A percentile compares a stretch with the other conserved stretches of the same genome.
Conservation (phyloP, 2,797 vertebrate species). For the Poeciliopsis gracilis region DNA sequence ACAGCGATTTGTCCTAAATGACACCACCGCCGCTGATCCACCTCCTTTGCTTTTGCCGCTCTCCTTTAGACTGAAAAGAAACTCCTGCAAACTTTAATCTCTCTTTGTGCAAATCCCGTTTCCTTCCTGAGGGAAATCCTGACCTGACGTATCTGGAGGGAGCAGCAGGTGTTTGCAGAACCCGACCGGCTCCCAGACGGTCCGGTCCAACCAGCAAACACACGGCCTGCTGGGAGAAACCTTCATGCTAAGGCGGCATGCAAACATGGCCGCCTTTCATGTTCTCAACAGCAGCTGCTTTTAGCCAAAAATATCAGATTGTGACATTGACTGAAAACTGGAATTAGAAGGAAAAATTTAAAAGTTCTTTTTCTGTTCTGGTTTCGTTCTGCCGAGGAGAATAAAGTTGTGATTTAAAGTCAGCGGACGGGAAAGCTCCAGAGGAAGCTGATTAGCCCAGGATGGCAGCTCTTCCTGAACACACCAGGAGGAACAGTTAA, state of each 20-base stretch:
- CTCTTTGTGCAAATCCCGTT: not conserved
- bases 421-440: constrained; percentile 38
- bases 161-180: constrained; percentile 17
- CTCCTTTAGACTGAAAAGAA: not conserved
- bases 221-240: constrained; percentile 51
- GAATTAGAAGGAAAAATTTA: not conserved
- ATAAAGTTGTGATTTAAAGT: constrained; percentile 41
- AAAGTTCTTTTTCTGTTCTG: constrained; percentile 11
- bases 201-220: constrained; percentile 57
- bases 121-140: not conserved
- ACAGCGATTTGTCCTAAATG: not conserved
- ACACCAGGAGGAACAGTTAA: constrained; percentile 57
- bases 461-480: constrained; percentile 43
- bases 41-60: not conserved
- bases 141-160: not conserved
- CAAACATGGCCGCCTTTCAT: constrained; percentile 17
- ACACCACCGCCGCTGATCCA: not conserved
- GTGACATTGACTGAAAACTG: constrained; percentile 13
- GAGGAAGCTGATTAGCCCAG: constrained; percentile 69
- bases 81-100: not conserved
- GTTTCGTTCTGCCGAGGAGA: constrained; percentile 22
- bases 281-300: not conserved
- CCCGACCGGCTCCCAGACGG: constrained; percentile 33
- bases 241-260: constrained; percentile 45
- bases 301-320: not conserved